Conservation (phyloP, 2,888 invertebrate genomes). For the Arrhopalites spinosus region DNA sequence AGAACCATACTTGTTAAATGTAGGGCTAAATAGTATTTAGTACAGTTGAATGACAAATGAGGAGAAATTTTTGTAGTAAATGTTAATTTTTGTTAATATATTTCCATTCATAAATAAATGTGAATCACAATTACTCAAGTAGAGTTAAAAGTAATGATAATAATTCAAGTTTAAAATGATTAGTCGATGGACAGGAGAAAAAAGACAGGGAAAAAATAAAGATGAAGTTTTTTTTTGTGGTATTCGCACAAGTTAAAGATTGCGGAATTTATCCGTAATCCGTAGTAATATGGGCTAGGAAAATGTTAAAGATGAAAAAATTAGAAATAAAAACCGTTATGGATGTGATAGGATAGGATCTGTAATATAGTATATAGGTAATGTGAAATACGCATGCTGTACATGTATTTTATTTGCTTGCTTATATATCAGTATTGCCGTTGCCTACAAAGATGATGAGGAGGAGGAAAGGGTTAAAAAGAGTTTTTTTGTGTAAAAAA, state of each 20-base stretch:
- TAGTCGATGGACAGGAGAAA: too few relatives aligned
- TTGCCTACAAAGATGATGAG: too few relatives aligned
- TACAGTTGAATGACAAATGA: too few relatives aligned
- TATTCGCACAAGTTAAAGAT: not conserved
- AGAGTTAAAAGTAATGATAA: not conserved
- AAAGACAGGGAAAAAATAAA: not conserved
- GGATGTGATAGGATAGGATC: slow-evolving; percentile 2
- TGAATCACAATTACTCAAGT: too few relatives aligned
- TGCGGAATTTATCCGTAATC: not conserved
- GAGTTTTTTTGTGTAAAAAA: not conserved
- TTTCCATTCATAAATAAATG: too few relatives aligned
- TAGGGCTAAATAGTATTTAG: not conserved
- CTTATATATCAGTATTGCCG: too few relatives aligned
- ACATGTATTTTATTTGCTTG: too few relatives aligned
- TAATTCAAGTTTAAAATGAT: not conserved
- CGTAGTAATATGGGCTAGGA: slow-evolving; percentile 26
- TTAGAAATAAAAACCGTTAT: slow-evolving; percentile 35
- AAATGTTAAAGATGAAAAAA: slow-evolving; percentile 14
- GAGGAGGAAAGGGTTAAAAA: not conserved
- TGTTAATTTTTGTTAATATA: too few relatives aligned
- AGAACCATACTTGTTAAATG: not conserved
- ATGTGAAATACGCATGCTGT: too few relatives aligned
- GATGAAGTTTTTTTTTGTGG: not conserved
- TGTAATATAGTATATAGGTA: not conserved
- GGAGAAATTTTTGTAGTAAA: too few relatives aligned